These are phyloP conservation scores for Simalia tracyae DNA, from an alignment of 2,797 vertebrate species.

Conservation along the genomic window DNA sequence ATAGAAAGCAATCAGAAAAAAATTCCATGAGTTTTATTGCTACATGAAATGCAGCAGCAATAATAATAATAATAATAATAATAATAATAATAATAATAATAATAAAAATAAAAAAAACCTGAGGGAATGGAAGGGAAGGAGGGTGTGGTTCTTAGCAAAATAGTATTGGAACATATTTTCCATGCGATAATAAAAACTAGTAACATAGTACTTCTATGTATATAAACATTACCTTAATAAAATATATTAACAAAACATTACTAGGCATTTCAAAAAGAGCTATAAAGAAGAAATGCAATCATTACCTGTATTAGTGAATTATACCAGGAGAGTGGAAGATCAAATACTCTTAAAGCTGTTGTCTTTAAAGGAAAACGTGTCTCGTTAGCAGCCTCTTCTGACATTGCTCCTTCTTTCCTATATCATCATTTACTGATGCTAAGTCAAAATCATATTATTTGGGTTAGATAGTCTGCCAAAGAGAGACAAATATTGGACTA, in stretches of 20 bases:
- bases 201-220: not conserved
- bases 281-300: accelerated
- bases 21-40: not conserved
- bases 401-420: conserved; percentile 82
- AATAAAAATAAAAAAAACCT: not conserved
- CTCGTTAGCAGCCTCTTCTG: conserved; percentile 78
- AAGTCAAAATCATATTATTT: conserved; percentile 32
- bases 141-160: not conserved
- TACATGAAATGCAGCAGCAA: not conserved
- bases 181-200: not conserved
- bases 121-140: not conserved
- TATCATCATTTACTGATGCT: conserved; percentile 53
- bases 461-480: conserved; percentile 42
- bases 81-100: not conserved
- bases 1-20: not conserved
- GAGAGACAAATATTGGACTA: conserved; percentile 36
- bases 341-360: conserved; percentile 78
- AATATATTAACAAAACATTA: not conserved
- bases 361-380: conserved; percentile 80
- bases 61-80: not conserved
- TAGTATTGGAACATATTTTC: not conserved
- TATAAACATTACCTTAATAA: not conserved
- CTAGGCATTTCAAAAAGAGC: not conserved
- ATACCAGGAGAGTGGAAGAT: conserved; percentile 85
- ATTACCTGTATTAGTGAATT: conserved; percentile 85